Conservation (phyloP, 2,113 vertebrate species). For the Telmatochromis sp. region DNA sequence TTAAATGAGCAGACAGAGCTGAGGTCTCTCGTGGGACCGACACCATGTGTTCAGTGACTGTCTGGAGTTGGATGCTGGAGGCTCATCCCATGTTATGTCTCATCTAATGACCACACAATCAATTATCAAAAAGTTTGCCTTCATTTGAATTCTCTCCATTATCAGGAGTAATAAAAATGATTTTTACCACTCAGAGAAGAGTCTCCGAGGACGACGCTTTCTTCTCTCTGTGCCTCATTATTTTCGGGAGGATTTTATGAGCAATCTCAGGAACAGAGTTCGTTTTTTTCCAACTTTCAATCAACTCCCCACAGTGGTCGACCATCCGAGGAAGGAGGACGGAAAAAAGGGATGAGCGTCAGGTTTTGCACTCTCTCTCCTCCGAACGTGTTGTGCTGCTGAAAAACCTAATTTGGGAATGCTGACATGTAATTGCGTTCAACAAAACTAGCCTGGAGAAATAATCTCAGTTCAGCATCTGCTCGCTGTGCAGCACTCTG, state of each 20-base stretch:
- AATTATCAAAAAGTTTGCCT: conserved; percentile 28
- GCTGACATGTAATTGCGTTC: conserved; percentile 30
- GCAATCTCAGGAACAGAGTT: neutral
- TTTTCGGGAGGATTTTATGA: neutral
- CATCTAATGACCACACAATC: conserved; percentile 24
- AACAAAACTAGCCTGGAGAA: conserved; percentile 14
- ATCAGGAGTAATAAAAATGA: neutral
- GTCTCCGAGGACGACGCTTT: neutral
- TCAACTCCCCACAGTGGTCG: neutral
- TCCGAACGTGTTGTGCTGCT: neutral
- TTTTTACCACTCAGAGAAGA: neutral
- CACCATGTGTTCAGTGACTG: neutral
- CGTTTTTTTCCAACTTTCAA: neutral
- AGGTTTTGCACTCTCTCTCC: neutral
- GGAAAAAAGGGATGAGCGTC: neutral
- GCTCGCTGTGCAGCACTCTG: conserved; percentile 11
- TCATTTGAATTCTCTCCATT: conserved; percentile 14
- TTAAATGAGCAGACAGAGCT: conserved; percentile 23
- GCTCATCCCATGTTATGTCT: conserved; percentile 10
- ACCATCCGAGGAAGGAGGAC: neutral
- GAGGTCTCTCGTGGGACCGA: neutral
- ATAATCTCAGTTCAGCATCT: conserved; percentile 28
- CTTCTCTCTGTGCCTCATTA: neutral
- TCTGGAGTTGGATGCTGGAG: neutral
- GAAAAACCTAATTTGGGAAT: conserved; percentile 28